Evolutionary conservation across 2,888 invertebrate species (phyloP), one percentile per base, ranked within the genome.

Genomic region (Caenorhabditis sulstoni): DNA sequence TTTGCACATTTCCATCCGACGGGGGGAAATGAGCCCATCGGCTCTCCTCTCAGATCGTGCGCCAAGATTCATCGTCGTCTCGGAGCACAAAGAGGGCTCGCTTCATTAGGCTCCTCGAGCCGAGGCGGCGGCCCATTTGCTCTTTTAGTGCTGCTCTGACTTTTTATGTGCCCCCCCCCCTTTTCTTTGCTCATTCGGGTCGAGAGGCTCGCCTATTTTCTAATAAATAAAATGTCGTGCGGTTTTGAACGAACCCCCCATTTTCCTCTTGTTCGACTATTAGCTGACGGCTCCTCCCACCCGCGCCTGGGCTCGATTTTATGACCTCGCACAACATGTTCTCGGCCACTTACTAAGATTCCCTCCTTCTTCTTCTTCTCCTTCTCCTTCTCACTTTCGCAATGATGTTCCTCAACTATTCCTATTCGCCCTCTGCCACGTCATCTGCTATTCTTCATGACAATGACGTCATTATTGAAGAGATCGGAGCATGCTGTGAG

Each of bases 211-310:
- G 22, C 35, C 35, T 23, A 52, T 71, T 49, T 71, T 71, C 71
- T 71, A 71, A 71, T 71, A 71, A 71, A 71, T 71, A 64, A 70
- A 71, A 70, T 70, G 59, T 61, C 68, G 35, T 64, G 71, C 64
- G 70, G 62, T 68, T 68, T 68, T 50, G 52, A 67, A 66, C 57
- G 66, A 66, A 66, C 68, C 50, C 8, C 58, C 59, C 44, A 61
- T 68, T 68, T 23, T 39, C 37, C 41, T 45, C 49, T 22, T 45
- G 20, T 52, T 53, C 67, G 67, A 67, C 71, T 71, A 71, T 71
- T 71, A 71, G 71, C 37, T 35, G 55, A 16, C 37, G 62, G 39
- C 49, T n/a, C n/a, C n/a, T n/a, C n/a, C n/a, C n/a, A n/a, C n/a
- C n/a, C n/a, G n/a, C n/a, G n/a, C n/a, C n/a, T n/a, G n/a, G 47